These are phyloP conservation scores for Phyto melanocephala DNA, from an alignment of 2,888 invertebrate genomes.

Conservation along the genomic window DNA sequence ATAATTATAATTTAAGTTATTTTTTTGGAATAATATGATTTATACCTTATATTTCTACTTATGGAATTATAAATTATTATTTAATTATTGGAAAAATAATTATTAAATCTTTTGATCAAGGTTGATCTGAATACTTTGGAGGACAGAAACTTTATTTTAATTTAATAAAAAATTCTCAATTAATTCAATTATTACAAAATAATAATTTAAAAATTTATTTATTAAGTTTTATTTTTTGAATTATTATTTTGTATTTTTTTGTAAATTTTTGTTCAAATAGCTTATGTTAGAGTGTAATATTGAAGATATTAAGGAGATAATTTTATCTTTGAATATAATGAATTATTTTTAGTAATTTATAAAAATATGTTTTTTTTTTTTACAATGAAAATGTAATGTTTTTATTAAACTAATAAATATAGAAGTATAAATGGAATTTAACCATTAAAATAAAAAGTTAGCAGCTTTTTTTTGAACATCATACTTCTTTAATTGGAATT, in stretches of 20 bases:
- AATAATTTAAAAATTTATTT: slow-evolving; percentile 80
- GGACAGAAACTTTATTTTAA: slow-evolving; percentile 77
- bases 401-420: slow-evolving; percentile 81
- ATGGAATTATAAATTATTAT: slow-evolving; percentile 45
- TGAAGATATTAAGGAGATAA: slow-evolving; percentile 79
- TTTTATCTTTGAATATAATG: slow-evolving; percentile 70
- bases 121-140: slow-evolving; percentile 79
- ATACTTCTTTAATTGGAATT: slow-evolving; percentile 83
- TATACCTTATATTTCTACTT: slow-evolving; percentile 56
- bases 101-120: slow-evolving; percentile 79
- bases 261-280: slow-evolving; percentile 73
- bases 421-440: slow-evolving; percentile 71
- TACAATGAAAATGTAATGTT: slow-evolving; percentile 81
- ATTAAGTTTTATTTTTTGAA: slow-evolving; percentile 79
- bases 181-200: slow-evolving; percentile 78
- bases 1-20: slow-evolving; percentile 80
- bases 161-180: slow-evolving; percentile 77
- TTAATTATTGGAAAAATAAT: slow-evolving; percentile 74
- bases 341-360: slow-evolving; percentile 74
- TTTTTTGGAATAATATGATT: slow-evolving; percentile 56
- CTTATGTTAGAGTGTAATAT: slow-evolving; percentile 79
- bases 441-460: slow-evolving; percentile 81
- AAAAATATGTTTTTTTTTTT: slow-evolving; percentile 79
- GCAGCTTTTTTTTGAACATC: slow-evolving; percentile 81
- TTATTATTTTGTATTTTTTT: slow-evolving; percentile 65